These are phyloP conservation scores for Laothoe populi DNA, from an alignment of 2,888 invertebrate species.

Conservation along the genomic window DNA sequence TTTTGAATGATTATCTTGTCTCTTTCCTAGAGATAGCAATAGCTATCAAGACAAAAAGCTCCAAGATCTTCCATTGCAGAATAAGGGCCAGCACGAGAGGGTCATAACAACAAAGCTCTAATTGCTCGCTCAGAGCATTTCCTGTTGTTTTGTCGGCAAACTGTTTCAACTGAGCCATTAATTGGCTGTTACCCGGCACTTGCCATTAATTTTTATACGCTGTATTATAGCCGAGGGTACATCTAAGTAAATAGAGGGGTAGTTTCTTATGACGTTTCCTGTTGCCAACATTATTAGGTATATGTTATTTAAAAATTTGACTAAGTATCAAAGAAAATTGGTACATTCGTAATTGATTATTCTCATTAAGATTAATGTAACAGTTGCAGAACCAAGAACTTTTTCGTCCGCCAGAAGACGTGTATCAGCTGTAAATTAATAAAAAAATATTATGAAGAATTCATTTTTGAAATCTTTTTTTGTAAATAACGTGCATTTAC, in stretches of 20 bases:
- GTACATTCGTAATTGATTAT: no score
- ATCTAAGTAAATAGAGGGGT: background rate
- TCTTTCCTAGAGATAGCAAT: background rate
- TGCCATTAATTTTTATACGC: slow-evolving; percentile 24
- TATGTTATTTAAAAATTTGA: no score
- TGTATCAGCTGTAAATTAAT: no score
- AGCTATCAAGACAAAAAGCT: background rate
- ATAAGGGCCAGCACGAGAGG: background rate
- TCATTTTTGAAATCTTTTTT: no score
- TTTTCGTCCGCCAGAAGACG: no score
- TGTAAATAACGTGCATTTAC: no score
- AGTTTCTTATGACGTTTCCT: background rate
- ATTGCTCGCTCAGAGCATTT: slow-evolving; percentile 16
- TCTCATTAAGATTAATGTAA: no score
- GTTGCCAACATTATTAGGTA: no score
- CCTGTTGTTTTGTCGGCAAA: slow-evolving; percentile 13
- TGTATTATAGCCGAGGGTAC: background rate
- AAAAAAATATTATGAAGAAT: no score
- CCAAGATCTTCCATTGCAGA: slow-evolving; percentile 4
- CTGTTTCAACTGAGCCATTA: slow-evolving; percentile 19
- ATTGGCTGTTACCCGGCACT: slow-evolving; percentile 18
- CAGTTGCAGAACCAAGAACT: no score
- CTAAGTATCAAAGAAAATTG: no score
- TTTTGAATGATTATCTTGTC: background rate
- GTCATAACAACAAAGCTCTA: slow-evolving; percentile 8